Evolutionary conservation across 2,113 vertebrate species (phyloP), one percentile per base, ranked within the genome.

Genomic region (Scomber scombrus): DNA sequence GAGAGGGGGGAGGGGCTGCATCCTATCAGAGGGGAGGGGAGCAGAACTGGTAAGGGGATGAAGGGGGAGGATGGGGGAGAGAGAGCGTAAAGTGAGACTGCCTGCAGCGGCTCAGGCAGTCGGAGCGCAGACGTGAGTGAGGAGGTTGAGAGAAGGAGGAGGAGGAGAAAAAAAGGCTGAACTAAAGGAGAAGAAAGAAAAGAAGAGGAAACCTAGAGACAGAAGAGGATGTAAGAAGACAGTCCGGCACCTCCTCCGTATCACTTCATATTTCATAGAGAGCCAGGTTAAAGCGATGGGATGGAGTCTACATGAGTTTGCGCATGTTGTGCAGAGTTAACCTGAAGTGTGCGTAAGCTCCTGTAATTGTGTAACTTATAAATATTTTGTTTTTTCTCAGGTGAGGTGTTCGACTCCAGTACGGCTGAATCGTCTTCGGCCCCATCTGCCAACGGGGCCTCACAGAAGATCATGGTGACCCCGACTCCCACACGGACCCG

Each of bases 401-500:
- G 93, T 85, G 96, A 96, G 63, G 94, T 95, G 65, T 97, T 95
- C 65, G 95, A 97, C 26, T 86, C 93, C 11, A 90, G 90, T 8
- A 40, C 93, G 21, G 83, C 88, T 11, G 87, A 60, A 26, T 89
- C 88, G 46, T 88, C 96, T 4, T 90, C 93, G 4, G 90, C 93
- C 62, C 89, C 86, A 7, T 86, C 85, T 56, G 80, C 86, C 71
- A 94, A 90, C 90, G 94, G 93, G 45, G 89, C 94, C 3, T 86
- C 85, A 11, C 54, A 54, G 1, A 91, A 94, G 1, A 94, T 94
- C 71, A 94, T 95, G 95, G 95, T 96, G 88, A 95, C 97, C 72
- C 97, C 98, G 74, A 94, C 96, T 61, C 96, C 97, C 67, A 95
- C 95, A 0, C 94, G 96, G 86, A 95, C 97, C 58, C 95, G 97